Base-by-base conservation (phyloP, 2,888 invertebrate species). In the Frankliniella fusca region DNA sequence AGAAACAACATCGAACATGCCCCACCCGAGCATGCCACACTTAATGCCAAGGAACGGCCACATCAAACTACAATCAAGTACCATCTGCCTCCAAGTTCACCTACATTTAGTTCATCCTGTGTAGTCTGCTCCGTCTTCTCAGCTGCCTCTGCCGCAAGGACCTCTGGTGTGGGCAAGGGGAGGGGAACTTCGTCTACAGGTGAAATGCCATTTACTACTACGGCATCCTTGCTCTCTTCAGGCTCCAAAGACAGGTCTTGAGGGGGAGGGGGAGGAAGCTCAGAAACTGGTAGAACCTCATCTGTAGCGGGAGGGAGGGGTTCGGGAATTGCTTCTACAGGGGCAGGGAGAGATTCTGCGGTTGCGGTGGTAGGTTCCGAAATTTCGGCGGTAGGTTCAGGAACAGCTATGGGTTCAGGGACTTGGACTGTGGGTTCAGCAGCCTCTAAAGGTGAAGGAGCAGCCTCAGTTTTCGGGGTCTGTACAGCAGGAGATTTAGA, bases 101-200 rank as follows among this genome's bases (percentile, higher is more conserved):
- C 70, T 76, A 76, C 70, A 76, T 76, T 76, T 23, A 76, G 70
- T 76, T 76, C 70, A 76, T 76, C 70, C 70, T 76, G 70, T 76
- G 70, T 76, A 9, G 27, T 76, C 70, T 76, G 70, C 70, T 76
- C 70, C 70, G 27, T 76, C 70, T 76, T 76, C 70, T 76, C 70
- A 76, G 23, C 70, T 27, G 23, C 70, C 70, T 76, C 70, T 23
- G 70, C 70, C 70, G 27, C 70, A 27, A 76, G 70, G 70, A 76
- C 27, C 23, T 76, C 70, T 23, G 27, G 27, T 76, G 70, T 23
- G 70, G 70, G 70, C 27, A 23, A 23, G 27, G 70, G 70, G 27
- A 76, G 70, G 3, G 70, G 70, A 12, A 76, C 27, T 76, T 76
- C 70, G 27, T 76, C 70, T 76, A 76, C 70, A 76, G 23, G 70